Evolutionary conservation across 1,140 invertebrate genomes (phyloP).

Genomic region (Achatina immaculata): DNA sequence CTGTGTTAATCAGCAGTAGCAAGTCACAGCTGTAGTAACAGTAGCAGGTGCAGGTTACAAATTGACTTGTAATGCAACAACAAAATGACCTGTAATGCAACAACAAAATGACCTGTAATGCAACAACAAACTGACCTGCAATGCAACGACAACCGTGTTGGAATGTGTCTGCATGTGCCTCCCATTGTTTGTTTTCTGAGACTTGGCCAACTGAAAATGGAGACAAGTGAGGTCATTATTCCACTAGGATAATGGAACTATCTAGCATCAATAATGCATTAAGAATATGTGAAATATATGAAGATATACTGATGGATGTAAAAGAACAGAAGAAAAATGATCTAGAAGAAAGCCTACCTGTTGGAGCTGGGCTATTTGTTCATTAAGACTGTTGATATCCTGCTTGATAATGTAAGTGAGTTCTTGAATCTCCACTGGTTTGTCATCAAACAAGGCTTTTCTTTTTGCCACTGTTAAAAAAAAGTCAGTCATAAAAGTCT

Average conservation of each 20-base stretch:
- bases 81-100: too few species aligned
- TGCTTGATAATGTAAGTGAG: conserved; percentile 98
- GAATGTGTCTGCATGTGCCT: conserved; percentile 94
- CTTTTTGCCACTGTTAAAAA: conserved; percentile 87
- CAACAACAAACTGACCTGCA: conserved; percentile 59
- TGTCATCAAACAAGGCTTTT: conserved; percentile 96
- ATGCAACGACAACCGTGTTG: conserved; percentile 84
- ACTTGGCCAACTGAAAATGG: conserved; percentile 67
- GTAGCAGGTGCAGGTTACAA: too few species aligned
- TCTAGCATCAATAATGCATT: too few species aligned
- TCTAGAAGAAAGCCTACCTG: conserved; percentile 57
- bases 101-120: too few species aligned
- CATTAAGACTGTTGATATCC: conserved; percentile 93
- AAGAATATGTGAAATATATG: too few species aligned
- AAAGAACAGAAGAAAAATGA: too few species aligned
- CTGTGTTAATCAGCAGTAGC: too few species aligned
- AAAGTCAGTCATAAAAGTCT: neutral
- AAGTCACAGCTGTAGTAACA: too few species aligned
- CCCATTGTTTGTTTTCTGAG: conserved; percentile 74
- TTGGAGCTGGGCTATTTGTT: conserved; percentile 87
- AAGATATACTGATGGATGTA: too few species aligned
- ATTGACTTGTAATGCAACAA: too few species aligned
- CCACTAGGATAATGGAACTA: too few species aligned
- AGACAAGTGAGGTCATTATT: too few species aligned
- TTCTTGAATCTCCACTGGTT: conserved; percentile 94